Percentiles rank a stretch among this genome's conserved stretches.
Conservation (phyloP, 2,797 vertebrate genomes). For the Molothrus aeneus region DNA sequence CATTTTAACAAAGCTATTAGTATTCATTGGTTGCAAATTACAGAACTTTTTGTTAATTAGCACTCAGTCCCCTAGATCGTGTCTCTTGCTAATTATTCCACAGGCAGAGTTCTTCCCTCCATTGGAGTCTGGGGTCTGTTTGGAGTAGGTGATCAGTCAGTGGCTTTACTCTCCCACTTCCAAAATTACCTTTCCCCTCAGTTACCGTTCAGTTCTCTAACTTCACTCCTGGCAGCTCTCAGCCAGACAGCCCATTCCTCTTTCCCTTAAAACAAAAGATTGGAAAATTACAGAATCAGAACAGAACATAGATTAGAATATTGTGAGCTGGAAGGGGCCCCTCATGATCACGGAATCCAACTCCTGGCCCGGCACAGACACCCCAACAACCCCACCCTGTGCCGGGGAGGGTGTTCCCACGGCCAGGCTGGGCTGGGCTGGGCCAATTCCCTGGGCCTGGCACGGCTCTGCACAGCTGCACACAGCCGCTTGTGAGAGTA, state of each 20-base stretch:
- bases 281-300: background rate
- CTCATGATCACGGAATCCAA: fast-evolving
- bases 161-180: background rate
- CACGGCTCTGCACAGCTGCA: background rate
- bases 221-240: background rate
- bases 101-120: too few relatives aligned
- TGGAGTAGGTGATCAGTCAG: fast-evolving
- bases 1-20: background rate
- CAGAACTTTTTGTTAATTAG: background rate
- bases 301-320: fast-evolving
- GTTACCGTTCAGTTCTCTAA: background rate
- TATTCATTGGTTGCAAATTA: background rate
- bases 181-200: background rate
- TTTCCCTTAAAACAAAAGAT: background rate
- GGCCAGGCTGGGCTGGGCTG: background rate
- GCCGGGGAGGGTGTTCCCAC: fast-evolving
- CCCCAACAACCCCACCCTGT: background rate
- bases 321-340: background rate
- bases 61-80: background rate
- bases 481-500: background rate
- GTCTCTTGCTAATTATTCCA: background rate
- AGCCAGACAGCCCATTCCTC: background rate
- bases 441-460: background rate
- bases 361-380: background rate
- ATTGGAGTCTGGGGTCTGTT: background rate